Evolutionary conservation across 2,113 vertebrate genomes (phyloP).

Genomic region (Benitochromis conjunctus): DNA sequence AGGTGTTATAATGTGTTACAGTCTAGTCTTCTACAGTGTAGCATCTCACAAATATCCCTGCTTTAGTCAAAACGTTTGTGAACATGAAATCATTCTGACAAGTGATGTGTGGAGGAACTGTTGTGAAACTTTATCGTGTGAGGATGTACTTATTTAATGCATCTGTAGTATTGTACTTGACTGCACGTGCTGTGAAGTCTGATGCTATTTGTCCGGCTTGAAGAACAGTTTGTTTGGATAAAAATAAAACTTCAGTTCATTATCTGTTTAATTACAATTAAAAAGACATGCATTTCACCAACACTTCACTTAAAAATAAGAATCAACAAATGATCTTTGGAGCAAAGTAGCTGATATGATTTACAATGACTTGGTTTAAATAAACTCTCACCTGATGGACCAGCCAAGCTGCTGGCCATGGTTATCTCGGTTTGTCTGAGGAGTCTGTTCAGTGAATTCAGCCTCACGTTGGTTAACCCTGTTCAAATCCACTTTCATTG

Average conservation of each 20-base stretch:
- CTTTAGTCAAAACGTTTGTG: not conserved
- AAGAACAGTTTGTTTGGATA: not conserved
- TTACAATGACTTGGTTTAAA: not conserved
- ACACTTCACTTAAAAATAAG: not conserved
- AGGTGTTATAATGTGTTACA: not conserved
- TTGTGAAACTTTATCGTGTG: too few species aligned
- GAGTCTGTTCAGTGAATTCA: slow-evolving; percentile 8
- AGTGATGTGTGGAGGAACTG: too few species aligned
- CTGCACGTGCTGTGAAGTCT: not conserved
- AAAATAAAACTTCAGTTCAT: not conserved
- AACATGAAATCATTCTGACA: too few species aligned
- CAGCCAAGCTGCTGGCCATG: slow-evolving; percentile 48
- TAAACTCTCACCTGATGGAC: slow-evolving; percentile 81
- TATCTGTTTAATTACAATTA: not conserved
- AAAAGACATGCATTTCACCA: not conserved
- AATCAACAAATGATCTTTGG: not conserved
- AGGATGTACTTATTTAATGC: too few species aligned
- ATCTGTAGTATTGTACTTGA: too few species aligned
- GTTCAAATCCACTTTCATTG: not conserved
- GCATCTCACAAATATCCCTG: too few species aligned
- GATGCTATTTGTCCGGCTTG: not conserved
- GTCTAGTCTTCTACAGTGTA: too few species aligned
- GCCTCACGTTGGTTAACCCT: slow-evolving; percentile 20
- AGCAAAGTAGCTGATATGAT: not conserved
- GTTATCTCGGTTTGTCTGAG: not conserved